These are phyloP conservation scores for Malurus cyaneus DNA, from an alignment of 2,113 vertebrate genomes.

Conservation along the genomic window DNA sequence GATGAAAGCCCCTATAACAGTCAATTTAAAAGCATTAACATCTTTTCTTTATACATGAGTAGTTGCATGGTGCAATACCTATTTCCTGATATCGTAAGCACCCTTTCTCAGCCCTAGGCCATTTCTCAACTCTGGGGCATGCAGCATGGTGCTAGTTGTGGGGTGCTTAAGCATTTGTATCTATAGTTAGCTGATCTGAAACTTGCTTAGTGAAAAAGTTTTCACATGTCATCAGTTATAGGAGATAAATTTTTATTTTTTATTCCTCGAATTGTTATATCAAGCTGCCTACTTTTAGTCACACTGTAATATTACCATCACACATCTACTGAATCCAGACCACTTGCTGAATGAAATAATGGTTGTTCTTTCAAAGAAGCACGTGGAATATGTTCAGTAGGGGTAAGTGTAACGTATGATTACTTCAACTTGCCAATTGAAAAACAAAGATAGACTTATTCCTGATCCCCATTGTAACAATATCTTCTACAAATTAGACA, in stretches of 20 bases:
- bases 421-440: too few species aligned
- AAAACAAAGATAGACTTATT: too few species aligned
- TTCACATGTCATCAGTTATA: background rate
- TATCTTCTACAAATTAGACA: too few species aligned
- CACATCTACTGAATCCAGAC: conserved; percentile 85
- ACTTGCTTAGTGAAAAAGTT: background rate
- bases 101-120: too few species aligned
- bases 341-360: conserved; percentile 88
- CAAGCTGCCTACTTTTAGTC: conserved; percentile 69
- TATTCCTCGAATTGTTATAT: background rate
- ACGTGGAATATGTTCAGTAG: conserved; percentile 88
- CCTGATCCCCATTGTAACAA: too few species aligned
- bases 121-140: fast-evolving
- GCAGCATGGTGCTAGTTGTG: too few species aligned
- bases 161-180: background rate
- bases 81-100: background rate
- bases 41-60: background rate
- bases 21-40: background rate
- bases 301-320: conserved; percentile 91
- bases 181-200: background rate
- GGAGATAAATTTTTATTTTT: background rate
- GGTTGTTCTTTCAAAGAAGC: conserved; percentile 81
- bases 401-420: conserved; percentile 76
- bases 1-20: background rate
- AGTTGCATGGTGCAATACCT: fast-evolving